Base-by-base conservation (phyloP, 2,888 invertebrate species). In the Mythimna lalbum region DNA sequence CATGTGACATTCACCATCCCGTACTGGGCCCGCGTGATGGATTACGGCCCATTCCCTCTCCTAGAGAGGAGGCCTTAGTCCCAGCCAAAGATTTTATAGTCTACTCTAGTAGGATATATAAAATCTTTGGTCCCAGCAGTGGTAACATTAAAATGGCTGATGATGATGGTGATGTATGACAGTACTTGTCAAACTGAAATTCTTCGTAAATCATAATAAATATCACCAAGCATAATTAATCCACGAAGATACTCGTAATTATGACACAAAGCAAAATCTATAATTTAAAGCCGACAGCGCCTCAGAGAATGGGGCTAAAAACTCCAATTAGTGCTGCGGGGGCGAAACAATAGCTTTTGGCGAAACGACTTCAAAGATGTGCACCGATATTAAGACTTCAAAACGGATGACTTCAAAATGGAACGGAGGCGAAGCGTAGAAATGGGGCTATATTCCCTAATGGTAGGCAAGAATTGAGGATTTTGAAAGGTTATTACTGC, bases 291-390 rank as follows among this genome's bases (percentile, higher is more conserved):
- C 68, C 53, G 55, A 23, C 56, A 67, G n/a, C 60, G 61, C 63
- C 59, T 56, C 12, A 63, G 72, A 71, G 57, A 80, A 84, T 76
- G 67, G 67, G 68, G 61, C 74, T 76, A 79, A 82, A 82, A 85
- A 81, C 79, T 81, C 73, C 81, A 84, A 84, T 84, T 84, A 84
- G 78, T 70, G 65, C 59, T 55, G 39, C 50, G 50, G 57, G 49
- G 66, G 50, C 49, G 63, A 81, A 76, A 85, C 81, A 85, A 85
- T 78, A 65, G 83, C 74, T 67, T 76, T 72, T 81, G 74, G 82
- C 71, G 63, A 73, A 75, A 73, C 65, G 71, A 76, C 72, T 73
- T 74, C 68, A 82, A 71, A 83, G 85, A 80, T 70, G 57, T 74
- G 80, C 81, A 78, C 66, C 65, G 50, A 85, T 83, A 85, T 82